phyloP scores from a whole-genome alignment of 2,888 invertebrate species.

The Bimastos eiseni region DNA sequence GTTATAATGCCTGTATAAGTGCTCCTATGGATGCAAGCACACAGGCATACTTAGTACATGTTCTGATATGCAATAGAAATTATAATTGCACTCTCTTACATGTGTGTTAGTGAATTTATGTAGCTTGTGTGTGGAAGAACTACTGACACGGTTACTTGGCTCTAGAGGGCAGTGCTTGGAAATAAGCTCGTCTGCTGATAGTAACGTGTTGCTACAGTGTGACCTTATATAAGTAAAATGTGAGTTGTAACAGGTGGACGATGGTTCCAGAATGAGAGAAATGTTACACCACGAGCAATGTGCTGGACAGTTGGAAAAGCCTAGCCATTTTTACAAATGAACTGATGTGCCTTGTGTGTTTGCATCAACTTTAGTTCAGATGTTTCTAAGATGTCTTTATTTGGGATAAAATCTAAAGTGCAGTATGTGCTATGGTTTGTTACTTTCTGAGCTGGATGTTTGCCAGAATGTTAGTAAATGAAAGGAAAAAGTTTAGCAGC shows the following conservation, averaged over 20 bases:
- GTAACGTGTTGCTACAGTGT: background rate
- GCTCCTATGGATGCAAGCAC: too few species aligned
- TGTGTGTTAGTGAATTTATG: background rate
- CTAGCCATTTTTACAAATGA: background rate
- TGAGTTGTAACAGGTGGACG: background rate
- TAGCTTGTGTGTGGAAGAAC: background rate
- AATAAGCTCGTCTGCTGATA: background rate
- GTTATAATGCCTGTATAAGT: too few species aligned
- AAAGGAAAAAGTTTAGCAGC: background rate
- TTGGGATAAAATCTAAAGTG: too few species aligned
- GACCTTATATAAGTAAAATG: background rate
- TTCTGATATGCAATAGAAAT: background rate
- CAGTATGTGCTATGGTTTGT: background rate
- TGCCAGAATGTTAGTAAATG: conserved; percentile 1
- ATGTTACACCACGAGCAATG: background rate
- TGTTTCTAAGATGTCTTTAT: background rate
- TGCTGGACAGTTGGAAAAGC: background rate
- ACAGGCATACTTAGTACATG: background rate
- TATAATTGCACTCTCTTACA: background rate
- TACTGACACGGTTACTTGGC: too few species aligned
- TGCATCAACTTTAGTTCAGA: background rate
- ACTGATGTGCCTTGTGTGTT: background rate
- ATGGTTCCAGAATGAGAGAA: background rate
- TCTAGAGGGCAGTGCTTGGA: too few species aligned
- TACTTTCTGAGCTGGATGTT: background rate